phyloP scores from a whole-genome alignment of 2,888 invertebrate species.

The Idaea aversata region DNA sequence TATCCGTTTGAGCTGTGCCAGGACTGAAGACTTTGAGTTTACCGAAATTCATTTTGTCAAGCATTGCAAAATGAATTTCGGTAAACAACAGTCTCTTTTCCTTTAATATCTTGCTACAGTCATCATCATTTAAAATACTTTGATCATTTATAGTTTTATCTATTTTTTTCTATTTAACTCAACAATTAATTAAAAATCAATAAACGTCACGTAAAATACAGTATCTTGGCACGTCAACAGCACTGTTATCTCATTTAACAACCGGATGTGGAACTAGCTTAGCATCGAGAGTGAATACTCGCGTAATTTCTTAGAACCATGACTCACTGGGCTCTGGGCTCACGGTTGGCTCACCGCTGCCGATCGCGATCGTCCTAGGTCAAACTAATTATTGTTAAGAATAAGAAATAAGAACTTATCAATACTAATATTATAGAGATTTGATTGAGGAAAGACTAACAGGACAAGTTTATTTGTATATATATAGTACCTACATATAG shows the following conservation, averaged over 20 bases:
- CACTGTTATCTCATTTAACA: constrained; percentile 24
- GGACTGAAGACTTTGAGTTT: too few relatives aligned
- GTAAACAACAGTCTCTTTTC: too few relatives aligned
- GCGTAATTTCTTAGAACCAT: constrained; percentile 41
- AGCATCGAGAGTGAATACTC: constrained; percentile 48
- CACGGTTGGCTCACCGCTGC: not conserved
- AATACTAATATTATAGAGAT: too few relatives aligned
- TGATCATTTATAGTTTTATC: not conserved
- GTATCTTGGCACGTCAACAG: constrained; percentile 17
- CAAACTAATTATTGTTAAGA: not conserved
- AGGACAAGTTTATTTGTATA: too few relatives aligned
- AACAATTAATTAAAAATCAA: not conserved
- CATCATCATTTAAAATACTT: too few relatives aligned
- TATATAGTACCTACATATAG: too few relatives aligned
- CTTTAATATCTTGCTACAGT: too few relatives aligned
- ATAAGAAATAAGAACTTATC: too few relatives aligned
- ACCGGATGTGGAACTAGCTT: constrained; percentile 41
- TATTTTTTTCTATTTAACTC: not conserved
- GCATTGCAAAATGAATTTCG: too few relatives aligned
- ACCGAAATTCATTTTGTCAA: too few relatives aligned
- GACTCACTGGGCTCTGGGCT: constrained; percentile 34
- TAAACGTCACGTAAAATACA: not conserved
- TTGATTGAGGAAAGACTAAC: too few relatives aligned
- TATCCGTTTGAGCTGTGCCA: too few relatives aligned
- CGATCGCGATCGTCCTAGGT: not conserved